Evolutionary conservation across 1,140 invertebrate species (phyloP), one percentile per base, ranked within the genome.

Genomic region (Macrostomum lignano): DNA sequence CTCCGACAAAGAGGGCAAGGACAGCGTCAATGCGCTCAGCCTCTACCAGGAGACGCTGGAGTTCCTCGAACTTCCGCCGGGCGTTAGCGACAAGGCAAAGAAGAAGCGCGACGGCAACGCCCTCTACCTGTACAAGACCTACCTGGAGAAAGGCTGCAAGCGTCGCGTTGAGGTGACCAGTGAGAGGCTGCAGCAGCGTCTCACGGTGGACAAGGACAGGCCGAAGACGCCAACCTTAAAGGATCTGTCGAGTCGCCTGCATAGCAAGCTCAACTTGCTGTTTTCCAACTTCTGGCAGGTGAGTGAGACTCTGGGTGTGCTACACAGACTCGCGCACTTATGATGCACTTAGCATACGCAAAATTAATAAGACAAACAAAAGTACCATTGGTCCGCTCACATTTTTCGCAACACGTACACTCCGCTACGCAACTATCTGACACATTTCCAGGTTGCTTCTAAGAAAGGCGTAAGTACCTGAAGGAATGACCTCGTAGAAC

Each of bases 71-170:
- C n/a, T 24, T 30, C 10, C 17, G 32, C 20, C 20, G 20, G 7
- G 13, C 31, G 6, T 33, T 33, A n/a, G 11, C 32, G 6, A 28
- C 5, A n/a, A n/a, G n/a, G n/a, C n/a, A n/a, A 30, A 37, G 17
- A 42, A 44, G 21, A 54, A 48, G 37, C 52, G 51, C 31, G 48
- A 51, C 15, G 35, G 38, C 2, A 44, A 47, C 24, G 46, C 48
- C 9, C 36, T 26, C 0, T 38, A 42, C 21, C 51, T 55, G 25
- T 39, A 38, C 38, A 51, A 45, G 33, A 44, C 44, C n/a, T 53
- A 50, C 35, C 25, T 52, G 21, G 49, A 53, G 20, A 33, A 39
- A 2, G 33, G 44, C 32, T 40, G 42, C 17, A 50, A 49, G 37
- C 49, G 48, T 28, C 40, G 40, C 15, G 40, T 47, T 1, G 32